These are phyloP conservation scores for Characodon lateralis DNA, from an alignment of 2,797 vertebrate genomes.

Conservation along the genomic window DNA sequence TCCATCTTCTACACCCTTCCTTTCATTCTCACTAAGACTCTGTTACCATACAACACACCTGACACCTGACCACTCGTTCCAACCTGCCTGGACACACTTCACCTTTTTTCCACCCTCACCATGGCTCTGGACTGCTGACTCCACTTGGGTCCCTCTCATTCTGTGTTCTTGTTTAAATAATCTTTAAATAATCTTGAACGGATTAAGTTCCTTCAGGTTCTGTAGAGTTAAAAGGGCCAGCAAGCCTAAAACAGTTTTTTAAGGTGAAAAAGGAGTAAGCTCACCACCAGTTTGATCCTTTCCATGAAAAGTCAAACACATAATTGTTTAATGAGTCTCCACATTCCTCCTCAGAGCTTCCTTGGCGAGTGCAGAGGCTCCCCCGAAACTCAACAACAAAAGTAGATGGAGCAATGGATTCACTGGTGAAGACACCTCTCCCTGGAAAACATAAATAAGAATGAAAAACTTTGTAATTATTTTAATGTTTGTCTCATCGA, in stretches of 20 bases:
- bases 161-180: background rate
- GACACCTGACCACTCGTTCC: no score
- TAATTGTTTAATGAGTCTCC: conserved; percentile 18
- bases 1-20: no score
- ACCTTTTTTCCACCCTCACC: no score
- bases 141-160: no score
- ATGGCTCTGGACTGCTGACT: no score
- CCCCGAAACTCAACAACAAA: conserved; percentile 55
- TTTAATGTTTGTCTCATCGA: background rate
- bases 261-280: background rate
- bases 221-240: background rate
- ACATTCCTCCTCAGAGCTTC: background rate
- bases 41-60: no score
- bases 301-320: conserved; percentile 42
- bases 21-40: no score
- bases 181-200: background rate
- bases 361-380: background rate
- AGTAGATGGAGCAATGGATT: conserved; percentile 26
- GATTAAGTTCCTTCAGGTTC: background rate
- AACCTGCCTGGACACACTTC: no score
- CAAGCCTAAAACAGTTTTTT: background rate
- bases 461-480: background rate
- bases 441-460: conserved; percentile 12
- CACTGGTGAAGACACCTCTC: conserved; percentile 40
- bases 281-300: conserved; percentile 50